Conservation (phyloP, 2,113 vertebrate species). For the Phocoena phocoena region DNA sequence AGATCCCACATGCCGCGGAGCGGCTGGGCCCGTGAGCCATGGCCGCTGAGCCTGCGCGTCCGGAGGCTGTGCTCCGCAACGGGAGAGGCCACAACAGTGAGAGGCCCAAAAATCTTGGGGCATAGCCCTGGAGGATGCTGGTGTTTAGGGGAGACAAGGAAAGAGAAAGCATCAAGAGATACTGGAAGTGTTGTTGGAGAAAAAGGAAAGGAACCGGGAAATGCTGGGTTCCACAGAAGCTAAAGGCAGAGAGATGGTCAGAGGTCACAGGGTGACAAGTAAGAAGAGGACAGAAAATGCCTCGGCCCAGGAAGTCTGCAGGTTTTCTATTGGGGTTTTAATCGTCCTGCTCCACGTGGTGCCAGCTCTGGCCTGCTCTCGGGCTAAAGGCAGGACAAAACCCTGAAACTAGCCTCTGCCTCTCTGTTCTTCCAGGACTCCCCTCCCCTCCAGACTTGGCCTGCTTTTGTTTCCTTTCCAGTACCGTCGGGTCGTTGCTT, state of each 20-base stretch:
- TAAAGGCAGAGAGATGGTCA: neutral
- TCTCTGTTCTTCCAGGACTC: neutral
- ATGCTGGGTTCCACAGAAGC: neutral
- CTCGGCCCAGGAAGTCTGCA: neutral
- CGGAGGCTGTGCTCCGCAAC: no score
- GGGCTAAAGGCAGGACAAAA: neutral
- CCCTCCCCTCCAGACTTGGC: neutral
- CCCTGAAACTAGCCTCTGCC: no score
- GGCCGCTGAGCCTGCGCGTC: no score
- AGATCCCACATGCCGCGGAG: no score
- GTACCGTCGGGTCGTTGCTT: no score
- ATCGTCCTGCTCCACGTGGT: accelerated
- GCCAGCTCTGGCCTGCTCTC: neutral
- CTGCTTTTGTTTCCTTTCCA: neutral
- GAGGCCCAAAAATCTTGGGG: neutral
- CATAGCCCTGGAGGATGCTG: neutral
- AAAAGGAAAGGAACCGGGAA: neutral
- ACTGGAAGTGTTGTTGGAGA: neutral
- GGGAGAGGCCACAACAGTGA: no score
- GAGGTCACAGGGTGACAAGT: neutral
- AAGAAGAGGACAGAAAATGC: neutral
- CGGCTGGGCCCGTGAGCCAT: no score
- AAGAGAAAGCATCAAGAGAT: neutral
- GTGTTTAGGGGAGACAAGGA: neutral
- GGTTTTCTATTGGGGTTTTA: neutral